A percentile compares a stretch with the other conserved stretches of the same genome.
phyloP scores from a whole-genome alignment of 2,797 vertebrate genomes.

The Hippoglossus hippoglossus region DNA sequence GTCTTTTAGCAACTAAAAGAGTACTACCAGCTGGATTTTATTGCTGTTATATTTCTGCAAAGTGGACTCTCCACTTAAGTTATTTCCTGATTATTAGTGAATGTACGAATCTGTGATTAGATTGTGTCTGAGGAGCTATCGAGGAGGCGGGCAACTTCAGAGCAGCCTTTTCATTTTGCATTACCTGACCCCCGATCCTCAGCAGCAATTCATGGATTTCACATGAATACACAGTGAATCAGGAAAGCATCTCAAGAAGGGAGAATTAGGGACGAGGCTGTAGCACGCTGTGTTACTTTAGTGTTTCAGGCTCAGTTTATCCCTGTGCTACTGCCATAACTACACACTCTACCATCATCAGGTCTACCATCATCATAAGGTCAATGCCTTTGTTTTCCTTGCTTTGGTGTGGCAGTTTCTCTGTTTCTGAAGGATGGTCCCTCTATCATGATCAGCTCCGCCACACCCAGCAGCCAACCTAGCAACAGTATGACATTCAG shows the following conservation, averaged over 20 bases:
- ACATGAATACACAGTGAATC: slow-evolving; percentile 8
- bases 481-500: slow-evolving; percentile 1
- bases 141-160: not conserved
- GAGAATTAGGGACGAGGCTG: slow-evolving; percentile 17
- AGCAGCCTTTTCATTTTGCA: not conserved
- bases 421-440: not conserved
- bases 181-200: not conserved
- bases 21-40: too few species aligned
- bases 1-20: too few species aligned
- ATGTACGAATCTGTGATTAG: not conserved
- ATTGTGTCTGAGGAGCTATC: not conserved
- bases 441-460: not conserved
- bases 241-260: slow-evolving; percentile 6
- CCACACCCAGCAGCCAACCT: not conserved
- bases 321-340: slow-evolving; percentile 60
- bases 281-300: slow-evolving; percentile 33
- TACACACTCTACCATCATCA: slow-evolving; percentile 49
- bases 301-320: slow-evolving; percentile 57
- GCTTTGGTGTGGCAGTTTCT: slow-evolving; percentile 32
- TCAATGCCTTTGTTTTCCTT: slow-evolving; percentile 50
- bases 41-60: too few species aligned
- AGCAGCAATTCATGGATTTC: slow-evolving; percentile 4
- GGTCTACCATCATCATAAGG: too few species aligned
- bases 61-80: too few species aligned
- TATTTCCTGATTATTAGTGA: too few species aligned